These are phyloP conservation scores for Meriones unguiculatus DNA, from an alignment of 2,113 vertebrate genomes.

Conservation along the genomic window DNA sequence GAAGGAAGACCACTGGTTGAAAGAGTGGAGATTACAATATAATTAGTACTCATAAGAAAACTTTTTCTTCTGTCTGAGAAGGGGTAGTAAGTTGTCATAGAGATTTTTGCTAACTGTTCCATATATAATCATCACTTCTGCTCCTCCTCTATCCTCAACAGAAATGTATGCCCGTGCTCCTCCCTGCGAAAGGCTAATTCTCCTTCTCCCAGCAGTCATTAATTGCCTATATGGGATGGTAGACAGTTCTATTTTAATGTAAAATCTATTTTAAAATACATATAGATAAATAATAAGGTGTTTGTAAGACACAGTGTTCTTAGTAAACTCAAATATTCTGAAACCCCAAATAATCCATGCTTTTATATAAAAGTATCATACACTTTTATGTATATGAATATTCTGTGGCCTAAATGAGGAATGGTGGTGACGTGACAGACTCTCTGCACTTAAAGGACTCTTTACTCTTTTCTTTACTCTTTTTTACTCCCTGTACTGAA, in stretches of 20 bases:
- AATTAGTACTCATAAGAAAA: background rate
- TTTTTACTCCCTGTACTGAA: background rate
- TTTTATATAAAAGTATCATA: background rate
- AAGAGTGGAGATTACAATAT: background rate
- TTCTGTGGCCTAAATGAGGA: background rate
- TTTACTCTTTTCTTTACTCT: background rate
- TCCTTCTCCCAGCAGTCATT: background rate
- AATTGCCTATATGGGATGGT: background rate
- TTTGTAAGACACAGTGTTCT: background rate
- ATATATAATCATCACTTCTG: background rate
- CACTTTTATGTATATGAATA: too few relatives aligned
- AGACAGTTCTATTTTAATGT: background rate
- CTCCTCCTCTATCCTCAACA: background rate
- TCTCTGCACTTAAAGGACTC: background rate
- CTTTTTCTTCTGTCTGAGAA: background rate
- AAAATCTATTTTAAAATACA: background rate
- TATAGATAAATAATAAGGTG: background rate
- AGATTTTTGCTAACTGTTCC: background rate
- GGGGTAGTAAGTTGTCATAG: too few relatives aligned
- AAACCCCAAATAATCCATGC: background rate
- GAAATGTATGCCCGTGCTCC: background rate
- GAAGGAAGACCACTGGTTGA: background rate
- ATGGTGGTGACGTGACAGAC: background rate
- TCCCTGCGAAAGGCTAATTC: background rate
- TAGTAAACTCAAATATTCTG: background rate